Percentiles rank a stretch among this genome's conserved stretches.
phyloP scores from a whole-genome alignment of 2,113 vertebrate genomes.

The Limnothrissa miodon region DNA sequence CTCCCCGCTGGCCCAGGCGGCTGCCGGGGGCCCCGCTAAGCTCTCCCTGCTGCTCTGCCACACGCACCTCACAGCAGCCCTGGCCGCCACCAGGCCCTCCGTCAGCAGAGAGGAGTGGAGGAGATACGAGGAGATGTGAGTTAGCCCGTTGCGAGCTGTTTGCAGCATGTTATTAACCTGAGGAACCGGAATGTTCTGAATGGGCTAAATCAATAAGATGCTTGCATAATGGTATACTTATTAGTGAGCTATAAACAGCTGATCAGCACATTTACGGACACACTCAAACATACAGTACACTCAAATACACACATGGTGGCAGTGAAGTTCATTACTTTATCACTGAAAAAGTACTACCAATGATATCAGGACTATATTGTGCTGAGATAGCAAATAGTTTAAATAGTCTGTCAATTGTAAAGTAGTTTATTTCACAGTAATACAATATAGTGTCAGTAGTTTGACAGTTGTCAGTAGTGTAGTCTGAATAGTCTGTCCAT shows the following conservation, averaged over 20 bases:
- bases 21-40: conserved; percentile 59
- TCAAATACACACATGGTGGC: neutral
- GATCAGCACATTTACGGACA: neutral
- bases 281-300: neutral
- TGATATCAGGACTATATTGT: neutral
- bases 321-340: neutral
- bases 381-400: too few species aligned
- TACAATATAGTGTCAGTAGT: too few species aligned
- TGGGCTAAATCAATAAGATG: too few species aligned
- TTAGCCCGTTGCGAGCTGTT: conserved; percentile 24
- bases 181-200: too few species aligned
- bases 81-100: conserved; percentile 80
- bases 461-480: too few species aligned
- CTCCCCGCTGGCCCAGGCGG: conserved; percentile 55
- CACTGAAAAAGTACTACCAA: too few species aligned
- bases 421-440: too few species aligned
- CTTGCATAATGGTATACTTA: too few species aligned
- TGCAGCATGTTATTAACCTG: too few species aligned
- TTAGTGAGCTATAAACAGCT: neutral
- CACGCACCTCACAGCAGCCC: conserved; percentile 77
- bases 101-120: conserved; percentile 85
- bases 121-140: conserved; percentile 86
- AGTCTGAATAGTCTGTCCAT: neutral
- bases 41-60: conserved; percentile 70
- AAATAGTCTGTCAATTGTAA: too few species aligned